Evolutionary conservation across 2,888 invertebrate species (phyloP).

Genomic region (Mantis religiosa): DNA sequence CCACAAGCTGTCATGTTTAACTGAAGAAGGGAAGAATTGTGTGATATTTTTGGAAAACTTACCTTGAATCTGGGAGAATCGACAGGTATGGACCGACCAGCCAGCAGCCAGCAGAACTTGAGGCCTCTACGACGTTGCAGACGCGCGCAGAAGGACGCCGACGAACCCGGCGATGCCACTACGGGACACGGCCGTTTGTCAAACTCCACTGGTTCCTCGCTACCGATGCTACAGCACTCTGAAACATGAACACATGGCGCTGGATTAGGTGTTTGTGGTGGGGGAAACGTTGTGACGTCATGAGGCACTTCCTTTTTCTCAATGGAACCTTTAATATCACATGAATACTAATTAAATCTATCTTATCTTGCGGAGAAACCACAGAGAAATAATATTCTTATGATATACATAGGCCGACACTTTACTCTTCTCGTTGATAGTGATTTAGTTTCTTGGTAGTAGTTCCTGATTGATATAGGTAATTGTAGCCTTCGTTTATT

Average conservation of each 20-base stretch:
- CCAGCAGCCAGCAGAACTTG: slow-evolving; percentile 51
- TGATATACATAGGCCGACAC: too few relatives aligned
- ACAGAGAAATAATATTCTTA: too few relatives aligned
- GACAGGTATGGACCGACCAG: slow-evolving; percentile 44
- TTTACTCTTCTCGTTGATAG: too few relatives aligned
- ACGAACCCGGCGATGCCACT: slow-evolving; percentile 47
- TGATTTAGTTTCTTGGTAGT: too few relatives aligned
- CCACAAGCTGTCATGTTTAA: too few relatives aligned
- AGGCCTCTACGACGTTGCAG: slow-evolving; percentile 35
- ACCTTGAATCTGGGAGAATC: slow-evolving; percentile 45
- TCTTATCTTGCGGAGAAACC: background rate
- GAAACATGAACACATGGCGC: background rate
- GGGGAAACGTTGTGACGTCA: background rate
- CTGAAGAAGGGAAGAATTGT: too few relatives aligned
- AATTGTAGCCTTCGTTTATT: too few relatives aligned
- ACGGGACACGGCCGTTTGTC: slow-evolving; percentile 47
- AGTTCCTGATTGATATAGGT: too few relatives aligned
- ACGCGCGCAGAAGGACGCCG: slow-evolving; percentile 54
- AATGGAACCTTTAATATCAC: background rate
- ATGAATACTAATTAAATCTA: background rate
- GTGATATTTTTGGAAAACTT: slow-evolving; percentile 28
- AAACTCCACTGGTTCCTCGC: slow-evolving; percentile 1
- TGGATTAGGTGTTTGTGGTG: background rate
- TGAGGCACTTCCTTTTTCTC: background rate
- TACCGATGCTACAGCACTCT: background rate